A percentile compares a stretch with the other conserved stretches of the same genome.
These are phyloP conservation scores for Pteronura brasiliensis DNA, from an alignment of 2,113 vertebrate species.

Conservation along the genomic window DNA sequence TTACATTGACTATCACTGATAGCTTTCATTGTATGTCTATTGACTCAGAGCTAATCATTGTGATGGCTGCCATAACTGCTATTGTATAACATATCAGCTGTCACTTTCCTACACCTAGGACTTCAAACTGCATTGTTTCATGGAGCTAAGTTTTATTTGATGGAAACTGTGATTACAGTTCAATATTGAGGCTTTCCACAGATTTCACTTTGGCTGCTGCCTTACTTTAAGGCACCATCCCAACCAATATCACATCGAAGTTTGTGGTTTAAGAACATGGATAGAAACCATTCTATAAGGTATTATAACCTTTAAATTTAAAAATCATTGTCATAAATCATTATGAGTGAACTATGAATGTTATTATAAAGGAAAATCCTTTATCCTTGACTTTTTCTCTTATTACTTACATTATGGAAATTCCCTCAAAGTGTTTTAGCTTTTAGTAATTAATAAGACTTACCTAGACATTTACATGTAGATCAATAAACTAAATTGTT, in stretches of 20 bases:
- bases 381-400: not conserved
- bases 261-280: not conserved
- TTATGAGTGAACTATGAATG: not conserved
- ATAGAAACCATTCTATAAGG: not conserved
- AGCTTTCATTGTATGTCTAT: not conserved
- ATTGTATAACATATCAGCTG: not conserved
- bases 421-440: not conserved
- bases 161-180: not conserved
- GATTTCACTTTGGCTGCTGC: not conserved
- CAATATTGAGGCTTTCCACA: not conserved
- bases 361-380: not conserved
- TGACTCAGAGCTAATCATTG: conserved; percentile 19
- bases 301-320: conserved; percentile 10
- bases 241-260: not conserved
- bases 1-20: not conserved
- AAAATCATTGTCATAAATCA: not conserved
- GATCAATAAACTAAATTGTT: not conserved
- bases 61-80: not conserved
- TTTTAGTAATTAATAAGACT: conserved; percentile 4
- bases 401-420: not conserved
- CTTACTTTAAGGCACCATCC: not conserved
- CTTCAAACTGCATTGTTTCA: conserved; percentile 29
- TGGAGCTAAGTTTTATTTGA: conserved; percentile 31
- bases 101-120: not conserved
- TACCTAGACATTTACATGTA: not conserved